Conservation (phyloP, 2,113 vertebrate genomes). For the Oplegnathus fasciatus region DNA sequence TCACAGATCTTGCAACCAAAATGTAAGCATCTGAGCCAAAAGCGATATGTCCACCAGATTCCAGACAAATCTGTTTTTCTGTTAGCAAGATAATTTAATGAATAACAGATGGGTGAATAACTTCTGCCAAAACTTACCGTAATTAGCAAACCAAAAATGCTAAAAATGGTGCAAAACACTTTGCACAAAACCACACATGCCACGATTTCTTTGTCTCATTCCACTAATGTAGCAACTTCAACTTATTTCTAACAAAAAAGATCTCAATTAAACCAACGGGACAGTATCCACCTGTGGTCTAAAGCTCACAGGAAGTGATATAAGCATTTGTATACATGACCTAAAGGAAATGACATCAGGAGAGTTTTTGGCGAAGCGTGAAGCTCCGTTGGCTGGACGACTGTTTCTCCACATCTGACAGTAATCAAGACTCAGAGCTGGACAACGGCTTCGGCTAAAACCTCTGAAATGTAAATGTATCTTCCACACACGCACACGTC, state of each 20-base stretch:
- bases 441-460: conserved; percentile 1
- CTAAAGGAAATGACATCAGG: conserved; percentile 25
- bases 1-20: background rate
- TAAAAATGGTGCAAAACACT: background rate
- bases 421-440: conserved; percentile 23
- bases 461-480: conserved; percentile 34
- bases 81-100: background rate
- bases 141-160: conserved; percentile 11
- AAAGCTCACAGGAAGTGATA: conserved; percentile 36
- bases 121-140: background rate
- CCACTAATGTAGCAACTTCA: background rate
- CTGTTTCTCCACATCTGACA: conserved; percentile 38
- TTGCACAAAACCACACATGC: background rate
- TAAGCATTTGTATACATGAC: background rate
- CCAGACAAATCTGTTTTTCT: conserved; percentile 41
- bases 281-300: background rate
- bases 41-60: background rate
- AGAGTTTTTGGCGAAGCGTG: background rate
- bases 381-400: background rate
- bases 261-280: background rate
- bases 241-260: background rate
- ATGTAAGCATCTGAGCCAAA: rapidly evolving
- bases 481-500: conserved; percentile 3
- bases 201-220: background rate
- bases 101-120: background rate